Conservation (phyloP, 2,113 vertebrate species). For the Brienomyrus longianalis region DNA sequence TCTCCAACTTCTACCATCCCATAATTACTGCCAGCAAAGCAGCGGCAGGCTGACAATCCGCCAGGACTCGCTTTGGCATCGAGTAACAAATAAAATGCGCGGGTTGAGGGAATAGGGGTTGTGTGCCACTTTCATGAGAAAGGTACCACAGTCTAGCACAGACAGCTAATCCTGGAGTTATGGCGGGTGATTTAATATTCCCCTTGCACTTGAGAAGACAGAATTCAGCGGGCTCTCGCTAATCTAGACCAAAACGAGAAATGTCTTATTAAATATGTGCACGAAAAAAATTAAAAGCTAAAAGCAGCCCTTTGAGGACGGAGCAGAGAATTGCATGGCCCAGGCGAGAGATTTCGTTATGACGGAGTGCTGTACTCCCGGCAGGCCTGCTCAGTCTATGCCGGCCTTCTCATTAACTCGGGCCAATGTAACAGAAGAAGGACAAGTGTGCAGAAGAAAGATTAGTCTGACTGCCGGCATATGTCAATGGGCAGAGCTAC, state of each 20-base stretch:
- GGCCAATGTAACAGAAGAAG: constrained; percentile 8
- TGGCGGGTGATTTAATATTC: constrained; percentile 15
- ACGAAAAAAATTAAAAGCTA: neutral
- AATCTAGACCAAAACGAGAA: neutral
- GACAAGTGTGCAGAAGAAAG: constrained; percentile 13
- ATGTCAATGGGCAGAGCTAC: constrained; percentile 13
- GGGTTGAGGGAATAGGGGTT: neutral
- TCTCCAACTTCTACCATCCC: neutral
- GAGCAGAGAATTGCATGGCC: neutral
- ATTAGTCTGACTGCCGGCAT: constrained; percentile 19
- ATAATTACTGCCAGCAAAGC: constrained; percentile 7
- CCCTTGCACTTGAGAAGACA: constrained; percentile 5
- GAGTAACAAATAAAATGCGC: neutral
- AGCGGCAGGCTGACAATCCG: neutral
- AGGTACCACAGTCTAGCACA: neutral
- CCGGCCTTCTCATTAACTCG: constrained; percentile 17
- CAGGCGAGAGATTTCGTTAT: constrained; percentile 9
- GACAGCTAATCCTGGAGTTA: constrained; percentile 4
- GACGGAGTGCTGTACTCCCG: constrained; percentile 2
- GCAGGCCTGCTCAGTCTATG: constrained; percentile 14
- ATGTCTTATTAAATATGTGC: constrained; percentile 15
- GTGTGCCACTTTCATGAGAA: neutral
- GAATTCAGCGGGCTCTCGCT: neutral
- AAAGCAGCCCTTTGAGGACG: neutral
- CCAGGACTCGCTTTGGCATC: neutral